Evolutionary conservation across 2,888 invertebrate species (phyloP), one percentile per base, ranked within the genome.

Genomic region (Caradrina kadenii): DNA sequence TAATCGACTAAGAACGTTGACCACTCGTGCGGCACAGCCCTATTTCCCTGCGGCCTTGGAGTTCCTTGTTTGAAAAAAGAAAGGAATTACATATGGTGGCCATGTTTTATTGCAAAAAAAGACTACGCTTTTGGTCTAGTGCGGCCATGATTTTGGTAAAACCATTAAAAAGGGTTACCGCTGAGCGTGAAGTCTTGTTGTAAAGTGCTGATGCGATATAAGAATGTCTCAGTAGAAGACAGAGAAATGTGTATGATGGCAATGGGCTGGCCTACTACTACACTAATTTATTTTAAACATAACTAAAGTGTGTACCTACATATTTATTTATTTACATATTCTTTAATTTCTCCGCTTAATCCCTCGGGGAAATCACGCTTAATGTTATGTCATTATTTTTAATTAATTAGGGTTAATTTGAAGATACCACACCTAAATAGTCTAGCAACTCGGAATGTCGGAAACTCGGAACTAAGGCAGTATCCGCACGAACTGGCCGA

Each of bases 31-130:
- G 52, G 50, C 53, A 45, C 68, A 58, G 55, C 73, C 72, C 71
- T 80, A 73, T 70, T 85, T 80, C 82, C 82, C 78, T 54, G 55
- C 65, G 81, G 81, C 82, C 84, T 87, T 86, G 84, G 73, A 76
- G 77, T 79, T 78, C 81, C 82, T 67, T 65, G 13, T 79, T 78
- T 73, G 59, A 73, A 73, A 73, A 66, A 79, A 55, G 80, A 75
- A 80, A 66, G 15, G 50, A 60, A 39, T 42, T 59, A n/a, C 0
- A 3, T 26, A 26, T 26, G 21, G 19, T 15, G 15, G 48, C 22
- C 59, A 69, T 60, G 48, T 50, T n/a, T 49, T 26, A 26, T 26
- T 17, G 0, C 15, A 26, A n/a, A 26, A 22, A 53, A 21, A 6
- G 17, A 42, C 13, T 3, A 17, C 4, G 45, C 0, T 17, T 45